Evolutionary conservation across 2,888 invertebrate species (phyloP), one percentile per base, ranked within the genome.

Genomic region (Drosophila anceps): DNA sequence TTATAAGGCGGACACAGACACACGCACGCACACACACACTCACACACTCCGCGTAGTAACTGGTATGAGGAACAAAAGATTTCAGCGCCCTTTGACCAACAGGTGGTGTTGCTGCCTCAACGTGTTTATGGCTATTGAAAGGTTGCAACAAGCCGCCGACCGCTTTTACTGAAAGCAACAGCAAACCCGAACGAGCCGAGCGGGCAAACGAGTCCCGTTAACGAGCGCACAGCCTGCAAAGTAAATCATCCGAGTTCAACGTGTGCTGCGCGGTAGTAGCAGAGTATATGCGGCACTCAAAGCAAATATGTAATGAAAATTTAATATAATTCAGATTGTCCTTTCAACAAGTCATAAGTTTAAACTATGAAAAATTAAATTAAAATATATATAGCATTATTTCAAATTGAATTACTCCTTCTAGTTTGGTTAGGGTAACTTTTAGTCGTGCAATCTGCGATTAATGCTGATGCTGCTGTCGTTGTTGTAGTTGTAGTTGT

Each of bases 31-130:
- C 64, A 46, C 48, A 29, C 43, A 20, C 27, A 29, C 39, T 7
- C 60, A 5, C 15, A 10, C 13, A 46, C 13, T 7, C 58, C 44
- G 41, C 24, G 4, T 39, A 18, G 41, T 20, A 20, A 39, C n/a
- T 33, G 24, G 46, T 37, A 35, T 24, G 33, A 15, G 33, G 4
- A n/a, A 15, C 20, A 48, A 60, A 41, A 27, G 55, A 20, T 27
- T 24, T 24, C 39, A 35, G 39, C 39, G 39, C 35, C 20, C 50
- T 27, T 53, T 35, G 59, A 50, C 82, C 92, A 92, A 92, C 92
- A 92, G 91, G 93, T 93, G 92, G 78, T 78, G 86, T 70, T 88
- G 82, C 90, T 92, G 82, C 79, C 90, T 69, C 91, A 84, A 91
- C 90, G 90, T 82, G 79, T 76, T 75, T 83, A 82, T 76, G 79